Conservation (phyloP, 2,888 invertebrate species). For the Limnephilus auricula region DNA sequence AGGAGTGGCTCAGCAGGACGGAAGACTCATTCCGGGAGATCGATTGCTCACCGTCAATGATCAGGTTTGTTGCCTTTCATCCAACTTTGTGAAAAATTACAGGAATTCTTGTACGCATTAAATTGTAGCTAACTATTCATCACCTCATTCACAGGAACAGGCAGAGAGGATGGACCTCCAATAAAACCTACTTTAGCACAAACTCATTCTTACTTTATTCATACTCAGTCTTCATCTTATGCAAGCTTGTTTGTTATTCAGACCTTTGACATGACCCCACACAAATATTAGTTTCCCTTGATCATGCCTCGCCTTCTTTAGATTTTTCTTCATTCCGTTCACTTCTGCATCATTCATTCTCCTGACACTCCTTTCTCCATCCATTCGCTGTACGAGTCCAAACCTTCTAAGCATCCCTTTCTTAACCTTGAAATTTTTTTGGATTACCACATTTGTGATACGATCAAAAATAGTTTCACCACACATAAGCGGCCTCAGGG, state of each 20-base stretch:
- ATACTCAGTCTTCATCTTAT: no score
- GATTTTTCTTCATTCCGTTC: not conserved
- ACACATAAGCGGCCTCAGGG: not conserved
- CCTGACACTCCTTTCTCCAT: no score
- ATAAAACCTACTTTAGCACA: no score
- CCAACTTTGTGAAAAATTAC: not conserved
- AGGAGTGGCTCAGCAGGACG: constrained; percentile 98
- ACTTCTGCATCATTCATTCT: not conserved
- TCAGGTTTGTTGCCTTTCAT: constrained; percentile 75
- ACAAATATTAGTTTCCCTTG: not conserved
- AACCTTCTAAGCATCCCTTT: no score
- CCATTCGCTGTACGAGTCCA: no score
- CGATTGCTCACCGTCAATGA: constrained; percentile 96
- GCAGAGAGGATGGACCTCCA: no score
- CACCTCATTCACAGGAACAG: no score
- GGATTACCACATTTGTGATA: not conserved
- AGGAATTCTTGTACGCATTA: not conserved
- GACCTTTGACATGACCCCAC: not conserved
- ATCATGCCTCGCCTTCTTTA: not conserved
- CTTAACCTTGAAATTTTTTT: not conserved
- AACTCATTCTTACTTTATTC: no score
- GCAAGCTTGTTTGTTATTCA: no score
- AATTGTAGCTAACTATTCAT: not conserved
- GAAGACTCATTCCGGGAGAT: constrained; percentile 98
- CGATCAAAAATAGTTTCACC: not conserved